These are phyloP conservation scores for Myotis lucifugus DNA, from an alignment of 2,113 vertebrate species.

Conservation along the genomic window DNA sequence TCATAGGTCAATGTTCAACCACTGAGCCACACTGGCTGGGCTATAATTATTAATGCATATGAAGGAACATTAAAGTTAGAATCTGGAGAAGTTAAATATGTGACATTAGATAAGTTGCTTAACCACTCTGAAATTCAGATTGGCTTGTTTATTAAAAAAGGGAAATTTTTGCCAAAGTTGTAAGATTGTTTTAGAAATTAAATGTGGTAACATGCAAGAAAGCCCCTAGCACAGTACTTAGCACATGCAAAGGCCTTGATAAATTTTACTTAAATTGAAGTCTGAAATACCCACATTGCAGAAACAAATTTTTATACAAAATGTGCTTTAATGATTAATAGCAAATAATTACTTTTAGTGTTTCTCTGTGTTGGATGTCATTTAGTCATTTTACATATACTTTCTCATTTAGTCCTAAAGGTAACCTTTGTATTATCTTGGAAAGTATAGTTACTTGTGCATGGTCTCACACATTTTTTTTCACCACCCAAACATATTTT, in stretches of 20 bases:
- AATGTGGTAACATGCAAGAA: not conserved
- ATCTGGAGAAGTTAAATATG: not conserved
- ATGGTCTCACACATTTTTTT: not conserved
- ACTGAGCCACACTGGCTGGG: too few relatives aligned
- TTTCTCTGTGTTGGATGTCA: not conserved
- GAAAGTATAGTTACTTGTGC: not conserved
- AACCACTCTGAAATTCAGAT: not conserved
- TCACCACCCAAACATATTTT: not conserved
- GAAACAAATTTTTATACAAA: slow-evolving; percentile 20
- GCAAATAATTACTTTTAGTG: not conserved
- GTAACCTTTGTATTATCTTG: not conserved
- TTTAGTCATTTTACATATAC: not conserved
- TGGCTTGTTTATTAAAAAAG: not conserved
- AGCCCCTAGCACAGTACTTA: not conserved
- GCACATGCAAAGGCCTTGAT: not conserved
- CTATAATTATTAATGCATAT: not conserved
- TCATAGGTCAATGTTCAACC: too few relatives aligned
- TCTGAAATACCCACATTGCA: not conserved
- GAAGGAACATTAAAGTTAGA: not conserved
- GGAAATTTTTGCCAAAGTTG: not conserved
- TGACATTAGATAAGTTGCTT: not conserved
- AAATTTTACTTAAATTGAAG: not conserved
- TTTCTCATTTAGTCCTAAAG: slow-evolving; percentile 10
- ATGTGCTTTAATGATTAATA: not conserved
- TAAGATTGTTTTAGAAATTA: not conserved